Evolutionary conservation across 1,140 invertebrate species (phyloP), one percentile per base, ranked within the genome.

Genomic region (Zeugodacus cucurbitae): DNA sequence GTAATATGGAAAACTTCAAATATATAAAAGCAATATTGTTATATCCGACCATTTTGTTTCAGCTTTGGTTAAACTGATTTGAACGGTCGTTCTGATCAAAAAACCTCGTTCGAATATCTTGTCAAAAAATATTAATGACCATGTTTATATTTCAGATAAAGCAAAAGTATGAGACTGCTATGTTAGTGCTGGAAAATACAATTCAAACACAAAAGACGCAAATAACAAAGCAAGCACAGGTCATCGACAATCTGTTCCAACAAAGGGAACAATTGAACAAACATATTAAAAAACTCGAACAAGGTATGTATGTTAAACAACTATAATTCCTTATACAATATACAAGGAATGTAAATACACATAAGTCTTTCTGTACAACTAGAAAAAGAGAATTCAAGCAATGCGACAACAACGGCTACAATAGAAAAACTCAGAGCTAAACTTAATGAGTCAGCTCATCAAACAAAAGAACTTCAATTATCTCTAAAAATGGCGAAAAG

Each of bases 211-310:
- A 91, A 44, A 74, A 88, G 17, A 85, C 44, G 2, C 89, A 92
- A 57, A 64, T 93, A 0, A 88, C 57, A n/a, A 89, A 89, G 1
- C 91, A 93, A 74, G 17, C 89, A 14, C 88, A 90, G 34, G 85
- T 91, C 1, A 93, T 93, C 11, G 89, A 90, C 17, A 88, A 70
- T 26, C 86, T 93, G 6, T 89, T 90, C 57, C 87, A 91, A 14
- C 90, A 92, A 86, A 91, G 91, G 22, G 89, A 89, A 37, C 89
- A 89, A 22, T 78, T 48, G 1, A 89, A 87, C 0, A 88, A 87
- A 89, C 34, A 89, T 87, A 82, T 89, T 90, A 14, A 78, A 88
- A 88, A 91, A 11, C 14, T 93, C 0, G 86, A 41, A 64, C 64
- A 54, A 58, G 87, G 88, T 89, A 87, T 41, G 14, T n/a, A n/a